phyloP scores from a whole-genome alignment of 1,140 invertebrate genomes.

The Bombyx mandarina region DNA sequence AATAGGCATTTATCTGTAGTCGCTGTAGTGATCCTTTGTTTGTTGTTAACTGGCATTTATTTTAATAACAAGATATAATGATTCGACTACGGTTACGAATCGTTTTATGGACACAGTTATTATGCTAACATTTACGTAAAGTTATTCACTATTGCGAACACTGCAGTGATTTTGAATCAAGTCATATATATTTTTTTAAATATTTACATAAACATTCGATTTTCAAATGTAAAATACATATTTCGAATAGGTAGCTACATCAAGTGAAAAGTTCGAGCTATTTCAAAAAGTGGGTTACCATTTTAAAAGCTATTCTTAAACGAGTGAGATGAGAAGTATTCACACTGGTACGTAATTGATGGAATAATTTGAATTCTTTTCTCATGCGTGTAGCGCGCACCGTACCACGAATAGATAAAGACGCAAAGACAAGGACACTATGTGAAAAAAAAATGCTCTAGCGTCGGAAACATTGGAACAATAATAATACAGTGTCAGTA shows the following conservation, averaged over 20 bases:
- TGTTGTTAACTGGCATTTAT: constrained; percentile 21
- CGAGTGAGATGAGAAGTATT: too few relatives aligned
- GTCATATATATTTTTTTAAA: too few relatives aligned
- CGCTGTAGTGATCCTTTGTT: constrained; percentile 16
- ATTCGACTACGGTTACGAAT: constrained; percentile 12
- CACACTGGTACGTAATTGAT: background rate
- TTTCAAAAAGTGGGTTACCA: too few relatives aligned
- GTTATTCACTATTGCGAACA: too few relatives aligned
- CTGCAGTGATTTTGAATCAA: too few relatives aligned
- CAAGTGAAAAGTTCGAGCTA: too few relatives aligned
- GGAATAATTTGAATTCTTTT: background rate
- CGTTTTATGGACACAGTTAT: constrained; percentile 14
- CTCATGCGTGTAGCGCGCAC: too few relatives aligned
- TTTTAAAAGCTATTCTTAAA: too few relatives aligned
- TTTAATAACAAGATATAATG: constrained; percentile 21
- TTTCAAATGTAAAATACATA: too few relatives aligned
- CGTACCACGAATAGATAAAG: background rate
- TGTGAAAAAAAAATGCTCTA: constrained; percentile 23
- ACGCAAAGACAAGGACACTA: constrained; percentile 18
- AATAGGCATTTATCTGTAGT: constrained; percentile 16
- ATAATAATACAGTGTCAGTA: constrained; percentile 65
- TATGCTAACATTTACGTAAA: constrained; percentile 7
- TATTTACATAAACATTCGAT: too few relatives aligned
- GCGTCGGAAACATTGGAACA: constrained; percentile 52
- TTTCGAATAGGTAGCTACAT: too few relatives aligned